Percentiles rank a stretch among this genome's conserved stretches.
phyloP scores from a whole-genome alignment of 2,888 invertebrate species.

The Gari tellinella region DNA sequence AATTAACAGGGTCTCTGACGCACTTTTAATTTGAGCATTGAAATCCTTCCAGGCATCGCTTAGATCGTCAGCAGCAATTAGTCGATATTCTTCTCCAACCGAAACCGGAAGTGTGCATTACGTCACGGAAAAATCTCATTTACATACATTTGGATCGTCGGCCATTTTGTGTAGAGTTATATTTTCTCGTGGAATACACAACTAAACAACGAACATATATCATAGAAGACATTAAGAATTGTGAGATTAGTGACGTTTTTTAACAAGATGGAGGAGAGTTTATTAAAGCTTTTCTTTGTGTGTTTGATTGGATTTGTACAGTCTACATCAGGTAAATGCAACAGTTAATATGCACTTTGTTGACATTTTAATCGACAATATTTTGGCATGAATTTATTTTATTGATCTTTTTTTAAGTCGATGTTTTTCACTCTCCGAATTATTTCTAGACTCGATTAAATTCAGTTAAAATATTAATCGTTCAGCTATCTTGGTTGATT shows the following conservation, averaged over 20 bases:
- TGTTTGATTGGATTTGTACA: conserved; percentile 27
- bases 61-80: no score
- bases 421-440: no score
- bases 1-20: no score
- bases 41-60: no score
- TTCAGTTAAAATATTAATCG: no score
- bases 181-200: conserved; percentile 13
- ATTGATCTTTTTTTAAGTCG: not conserved
- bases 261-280: conserved; percentile 35
- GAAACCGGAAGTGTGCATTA: conserved; percentile 58
- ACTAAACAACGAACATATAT: conserved; percentile 16
- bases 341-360: not conserved
- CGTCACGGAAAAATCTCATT: conserved; percentile 70
- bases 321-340: conserved; percentile 48
- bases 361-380: conserved; percentile 3
- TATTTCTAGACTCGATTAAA: no score
- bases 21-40: no score
- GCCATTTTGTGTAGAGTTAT: conserved; percentile 64
- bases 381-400: not conserved
- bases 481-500: no score
- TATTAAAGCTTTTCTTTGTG: conserved; percentile 16
- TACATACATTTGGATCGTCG: conserved; percentile 66
- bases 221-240: not conserved
- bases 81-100: no score
- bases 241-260: conserved; percentile 19